A percentile compares a stretch with the other conserved stretches of the same genome.
Evolutionary conservation across 2,888 invertebrate genomes (phyloP).

Genomic region (Coenonympha glycerion): DNA sequence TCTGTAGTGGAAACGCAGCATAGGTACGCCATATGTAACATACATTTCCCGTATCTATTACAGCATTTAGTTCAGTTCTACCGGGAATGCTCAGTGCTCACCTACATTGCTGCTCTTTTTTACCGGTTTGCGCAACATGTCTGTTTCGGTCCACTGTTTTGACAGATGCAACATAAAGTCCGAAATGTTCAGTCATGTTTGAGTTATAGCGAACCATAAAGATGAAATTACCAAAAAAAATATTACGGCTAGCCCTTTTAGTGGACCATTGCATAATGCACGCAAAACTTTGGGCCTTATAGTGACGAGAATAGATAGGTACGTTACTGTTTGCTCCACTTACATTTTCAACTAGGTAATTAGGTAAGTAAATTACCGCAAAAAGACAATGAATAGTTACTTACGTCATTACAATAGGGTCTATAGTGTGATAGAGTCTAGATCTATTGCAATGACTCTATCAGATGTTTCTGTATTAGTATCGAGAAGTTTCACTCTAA

Average conservation of each 20-base stretch:
- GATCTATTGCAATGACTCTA: no score
- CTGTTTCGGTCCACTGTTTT: slow-evolving; percentile 45
- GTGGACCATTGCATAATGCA: slow-evolving; percentile 16
- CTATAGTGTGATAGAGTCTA: no score
- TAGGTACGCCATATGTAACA: slow-evolving; percentile 33
- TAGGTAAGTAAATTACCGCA: no score
- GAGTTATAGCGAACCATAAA: slow-evolving; percentile 49
- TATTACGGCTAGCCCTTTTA: slow-evolving; percentile 33
- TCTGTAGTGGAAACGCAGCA: no score
- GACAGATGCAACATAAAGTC: slow-evolving; percentile 59
- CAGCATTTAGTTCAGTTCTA: slow-evolving; percentile 49
- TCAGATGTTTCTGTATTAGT: no score
- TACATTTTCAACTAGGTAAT: not conserved
- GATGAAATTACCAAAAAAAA: slow-evolving; percentile 36
- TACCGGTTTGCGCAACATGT: slow-evolving; percentile 40
- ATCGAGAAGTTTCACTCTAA: no score
- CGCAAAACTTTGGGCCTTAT: slow-evolving; percentile 19
- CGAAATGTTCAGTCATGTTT: slow-evolving; percentile 40
- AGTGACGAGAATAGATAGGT: slow-evolving; percentile 8
- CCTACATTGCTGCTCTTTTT: slow-evolving; percentile 39
- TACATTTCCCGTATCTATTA: slow-evolving; percentile 59
- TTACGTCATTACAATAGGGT: no score
- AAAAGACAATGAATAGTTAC: no score
- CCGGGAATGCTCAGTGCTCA: slow-evolving; percentile 46
- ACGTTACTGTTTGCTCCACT: slow-evolving; percentile 7